Evolutionary conservation across 2,113 vertebrate genomes (phyloP).

Genomic region (Falcunculus frontatus): DNA sequence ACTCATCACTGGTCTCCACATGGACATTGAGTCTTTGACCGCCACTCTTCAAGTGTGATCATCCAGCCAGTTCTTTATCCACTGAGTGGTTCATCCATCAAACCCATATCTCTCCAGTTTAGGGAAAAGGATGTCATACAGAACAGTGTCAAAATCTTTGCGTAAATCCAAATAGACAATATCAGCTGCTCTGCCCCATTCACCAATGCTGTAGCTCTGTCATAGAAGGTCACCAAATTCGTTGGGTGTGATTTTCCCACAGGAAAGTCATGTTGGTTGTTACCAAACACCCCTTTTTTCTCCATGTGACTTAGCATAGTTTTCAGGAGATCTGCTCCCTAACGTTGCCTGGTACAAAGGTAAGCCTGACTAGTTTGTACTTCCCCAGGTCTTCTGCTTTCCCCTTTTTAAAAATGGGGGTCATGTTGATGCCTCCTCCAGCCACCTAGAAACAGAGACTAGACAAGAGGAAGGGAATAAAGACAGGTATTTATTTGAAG

Average conservation of each 20-base stretch:
- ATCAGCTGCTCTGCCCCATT: neutral
- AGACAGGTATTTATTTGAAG: no score
- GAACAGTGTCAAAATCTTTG: neutral
- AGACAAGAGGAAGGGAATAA: no score
- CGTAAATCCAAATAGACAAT: neutral
- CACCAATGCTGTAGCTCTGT: neutral
- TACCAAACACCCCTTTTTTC: neutral
- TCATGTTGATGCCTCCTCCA: no score
- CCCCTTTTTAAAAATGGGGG: neutral
- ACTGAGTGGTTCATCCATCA: neutral
- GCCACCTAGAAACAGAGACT: no score
- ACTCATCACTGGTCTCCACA: neutral
- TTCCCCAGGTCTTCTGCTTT: neutral
- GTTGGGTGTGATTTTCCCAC: neutral
- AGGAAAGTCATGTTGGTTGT: neutral
- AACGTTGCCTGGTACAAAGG: neutral
- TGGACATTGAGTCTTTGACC: neutral
- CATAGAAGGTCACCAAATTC: neutral
- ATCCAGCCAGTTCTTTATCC: neutral
- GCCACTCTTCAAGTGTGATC: no score
- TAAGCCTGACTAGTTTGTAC: neutral
- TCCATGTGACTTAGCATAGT: neutral
- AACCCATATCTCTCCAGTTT: neutral
- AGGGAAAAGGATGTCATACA: no score
- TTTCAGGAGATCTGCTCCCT: neutral